phyloP scores from a whole-genome alignment of 1,140 invertebrate genomes.

The Lamellibrachia luymesi region DNA sequence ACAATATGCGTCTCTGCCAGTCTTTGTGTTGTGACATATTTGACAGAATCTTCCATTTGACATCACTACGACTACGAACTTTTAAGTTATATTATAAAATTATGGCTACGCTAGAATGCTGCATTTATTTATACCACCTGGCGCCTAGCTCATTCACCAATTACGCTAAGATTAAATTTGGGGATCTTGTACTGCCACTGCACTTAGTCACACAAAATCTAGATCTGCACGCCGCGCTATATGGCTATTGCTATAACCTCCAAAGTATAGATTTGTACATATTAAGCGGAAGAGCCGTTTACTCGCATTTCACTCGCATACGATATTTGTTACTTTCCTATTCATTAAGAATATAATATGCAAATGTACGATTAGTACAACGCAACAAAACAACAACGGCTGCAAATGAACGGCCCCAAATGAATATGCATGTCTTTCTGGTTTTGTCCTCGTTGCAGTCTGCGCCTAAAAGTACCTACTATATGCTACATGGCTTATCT shows the following conservation, averaged over 20 bases:
- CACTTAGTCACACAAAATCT: neutral
- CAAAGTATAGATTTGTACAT: neutral
- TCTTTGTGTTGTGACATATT: no score
- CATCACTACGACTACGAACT: no score
- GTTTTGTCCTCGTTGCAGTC: neutral
- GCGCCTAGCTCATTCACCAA: no score
- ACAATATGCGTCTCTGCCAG: no score
- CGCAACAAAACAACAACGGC: neutral
- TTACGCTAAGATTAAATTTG: no score
- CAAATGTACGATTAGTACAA: neutral
- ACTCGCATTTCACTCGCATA: neutral
- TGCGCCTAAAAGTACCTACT: neutral
- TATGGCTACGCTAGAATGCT: no score
- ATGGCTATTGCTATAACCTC: neutral
- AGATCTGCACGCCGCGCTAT: neutral
- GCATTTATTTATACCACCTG: no score
- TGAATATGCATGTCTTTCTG: neutral
- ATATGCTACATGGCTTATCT: neutral
- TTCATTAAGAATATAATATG: conserved; percentile 1
- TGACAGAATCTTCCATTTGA: no score
- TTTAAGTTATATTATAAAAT: no score
- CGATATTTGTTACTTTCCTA: neutral
- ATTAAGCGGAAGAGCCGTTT: neutral
- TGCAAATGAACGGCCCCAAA: neutral
- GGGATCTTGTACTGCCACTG: neutral